Conservation (phyloP, 2,888 invertebrate species). For the Temnothorax rugatulus region DNA sequence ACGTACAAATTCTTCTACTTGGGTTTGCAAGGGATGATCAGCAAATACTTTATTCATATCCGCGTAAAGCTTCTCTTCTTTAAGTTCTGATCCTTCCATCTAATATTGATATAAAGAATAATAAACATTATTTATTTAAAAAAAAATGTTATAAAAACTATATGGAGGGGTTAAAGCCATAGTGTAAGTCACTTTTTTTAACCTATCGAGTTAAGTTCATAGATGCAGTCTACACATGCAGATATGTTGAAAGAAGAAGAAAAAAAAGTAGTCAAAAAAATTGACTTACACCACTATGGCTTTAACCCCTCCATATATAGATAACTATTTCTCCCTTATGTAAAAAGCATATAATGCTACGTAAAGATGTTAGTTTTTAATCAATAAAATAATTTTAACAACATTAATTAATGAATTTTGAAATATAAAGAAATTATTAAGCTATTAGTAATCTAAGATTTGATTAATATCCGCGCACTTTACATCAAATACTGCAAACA, state of each 20-base stretch:
- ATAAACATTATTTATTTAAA: neutral
- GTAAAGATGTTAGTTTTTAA: neutral
- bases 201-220: too few relatives aligned
- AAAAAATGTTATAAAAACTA: too few relatives aligned
- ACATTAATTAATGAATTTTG: neutral
- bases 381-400: neutral
- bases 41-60: neutral
- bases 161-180: too few relatives aligned
- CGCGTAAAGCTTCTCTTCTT: neutral
- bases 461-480: neutral
- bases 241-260: too few relatives aligned
- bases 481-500: neutral
- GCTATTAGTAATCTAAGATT: neutral
- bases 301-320: too few relatives aligned
- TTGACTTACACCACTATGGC: too few relatives aligned
- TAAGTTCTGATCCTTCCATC: conserved; percentile 27
- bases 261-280: too few relatives aligned
- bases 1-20: neutral
- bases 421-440: neutral
- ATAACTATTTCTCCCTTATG: neutral
- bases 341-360: neutral
- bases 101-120: neutral
- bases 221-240: too few relatives aligned
- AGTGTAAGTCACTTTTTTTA: too few relatives aligned
- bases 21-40: neutral